phyloP scores from a whole-genome alignment of 2,113 vertebrate genomes.

The Pelecanoides urinatrix region DNA sequence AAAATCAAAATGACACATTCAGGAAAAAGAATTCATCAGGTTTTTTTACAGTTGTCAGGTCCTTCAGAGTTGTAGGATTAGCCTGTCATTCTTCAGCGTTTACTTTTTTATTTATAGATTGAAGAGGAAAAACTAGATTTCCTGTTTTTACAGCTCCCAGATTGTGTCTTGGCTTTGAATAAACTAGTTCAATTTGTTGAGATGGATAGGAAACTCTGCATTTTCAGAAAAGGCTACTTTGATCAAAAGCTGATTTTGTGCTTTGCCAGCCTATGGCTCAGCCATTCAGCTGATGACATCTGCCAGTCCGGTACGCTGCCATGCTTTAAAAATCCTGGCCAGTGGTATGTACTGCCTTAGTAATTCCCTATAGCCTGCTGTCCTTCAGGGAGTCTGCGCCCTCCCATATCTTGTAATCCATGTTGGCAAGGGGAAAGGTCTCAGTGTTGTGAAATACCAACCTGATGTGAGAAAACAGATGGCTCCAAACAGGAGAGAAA shows the following conservation, averaged over 20 bases:
- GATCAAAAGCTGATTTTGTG: not conserved
- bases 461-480: not conserved
- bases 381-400: not conserved
- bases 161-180: slow-evolving; percentile 24
- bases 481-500: not conserved
- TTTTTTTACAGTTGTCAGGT: not conserved
- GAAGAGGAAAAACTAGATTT: slow-evolving; percentile 12
- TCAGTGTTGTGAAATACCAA: not conserved
- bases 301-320: not conserved
- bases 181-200: not conserved
- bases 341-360: not conserved
- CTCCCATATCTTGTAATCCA: not conserved
- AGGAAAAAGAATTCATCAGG: not conserved
- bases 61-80: not conserved
- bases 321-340: not conserved
- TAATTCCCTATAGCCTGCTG: not conserved
- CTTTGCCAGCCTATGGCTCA: slow-evolving; percentile 15
- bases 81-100: not conserved
- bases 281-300: slow-evolving; percentile 13
- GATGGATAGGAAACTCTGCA: not conserved
- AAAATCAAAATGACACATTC: not conserved
- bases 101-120: slow-evolving; percentile 18
- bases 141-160: slow-evolving; percentile 12
- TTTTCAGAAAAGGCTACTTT: slow-evolving; percentile 29
- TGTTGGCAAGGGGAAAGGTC: not conserved